Base-by-base conservation (phyloP, 2,113 vertebrate genomes). In the Corythornis vintsioides region DNA sequence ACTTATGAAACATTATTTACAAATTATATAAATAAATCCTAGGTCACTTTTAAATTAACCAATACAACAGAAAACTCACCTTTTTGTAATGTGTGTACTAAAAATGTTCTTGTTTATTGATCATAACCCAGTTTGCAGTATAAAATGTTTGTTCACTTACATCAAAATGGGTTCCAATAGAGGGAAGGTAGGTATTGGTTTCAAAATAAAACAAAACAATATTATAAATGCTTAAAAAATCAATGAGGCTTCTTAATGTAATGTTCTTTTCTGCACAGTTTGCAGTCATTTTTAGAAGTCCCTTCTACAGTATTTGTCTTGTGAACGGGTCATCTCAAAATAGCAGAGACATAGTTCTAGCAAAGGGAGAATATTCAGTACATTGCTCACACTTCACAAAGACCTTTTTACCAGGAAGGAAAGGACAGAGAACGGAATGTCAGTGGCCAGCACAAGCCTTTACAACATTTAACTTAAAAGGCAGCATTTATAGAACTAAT, bases 361-460 rank as follows among this genome's bases (percentile, higher is more conserved):
- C 92, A 56, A 88, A 52, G 40, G 87, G 90, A 48, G 88, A 90
- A 89, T 88, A 94, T n/a, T 91, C 82, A 86, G 86, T 19, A 96
- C 76, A 45, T 94, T 13, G 81, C 88, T 94, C 93, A 94, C 89
- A 93, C 73, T 53, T 94, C 95, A 97, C 95, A 94, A 71, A 95
- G 86, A 93, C 84, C 67, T 93, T 92, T 82, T 35, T 38, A 38
- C 64, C 76, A 72, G 69, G 93, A 93, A 70, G 89, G 59, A 29
- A 60, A 96, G 83, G 88, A 87, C 88, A 84, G 75, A 88, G 59
- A 90, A 93, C 38, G 93, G 92, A 94, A 97, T 92, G 97, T 97
- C 97, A 97, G 98, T 97, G 98, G 98, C 98, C 98, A 98, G 98
- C 98, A 98, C 98, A 98, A 98, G 97, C 96, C 89, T 97, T 98